These are phyloP conservation scores for Rhabdomys dilectus DNA, from an alignment of 2,113 vertebrate species.

Conservation along the genomic window DNA sequence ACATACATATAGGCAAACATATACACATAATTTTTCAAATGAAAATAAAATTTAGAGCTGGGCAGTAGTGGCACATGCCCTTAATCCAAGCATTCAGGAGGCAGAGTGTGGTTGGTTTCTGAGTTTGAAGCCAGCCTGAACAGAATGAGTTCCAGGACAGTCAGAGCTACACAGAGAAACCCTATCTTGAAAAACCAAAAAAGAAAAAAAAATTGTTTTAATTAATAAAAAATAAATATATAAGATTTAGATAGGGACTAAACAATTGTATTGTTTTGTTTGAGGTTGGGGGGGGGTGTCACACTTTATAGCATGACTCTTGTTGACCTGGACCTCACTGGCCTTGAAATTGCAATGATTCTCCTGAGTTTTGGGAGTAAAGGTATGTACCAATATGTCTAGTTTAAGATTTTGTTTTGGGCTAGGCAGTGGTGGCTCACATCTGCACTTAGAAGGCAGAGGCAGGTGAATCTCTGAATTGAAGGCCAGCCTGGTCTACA, in stretches of 20 bases:
- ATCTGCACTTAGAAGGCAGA: neutral
- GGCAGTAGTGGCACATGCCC: neutral
- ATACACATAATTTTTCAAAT: neutral
- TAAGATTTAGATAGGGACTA: too few relatives aligned
- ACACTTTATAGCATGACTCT: neutral
- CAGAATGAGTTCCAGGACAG: neutral
- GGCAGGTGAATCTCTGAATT: neutral
- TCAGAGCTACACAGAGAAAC: neutral
- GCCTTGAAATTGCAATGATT: neutral
- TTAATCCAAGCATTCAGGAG: neutral
- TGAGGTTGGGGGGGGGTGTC: neutral
- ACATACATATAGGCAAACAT: neutral
- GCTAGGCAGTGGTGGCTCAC: neutral
- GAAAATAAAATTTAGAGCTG: neutral
- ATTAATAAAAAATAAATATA: too few relatives aligned
- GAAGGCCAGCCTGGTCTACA: neutral
- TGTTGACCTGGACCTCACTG: neutral
- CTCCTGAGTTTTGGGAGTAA: neutral
- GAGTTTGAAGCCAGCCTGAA: neutral
- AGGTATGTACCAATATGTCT: neutral
- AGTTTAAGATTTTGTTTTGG: neutral
- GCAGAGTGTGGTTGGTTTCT: neutral
- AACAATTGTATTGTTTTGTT: neutral
- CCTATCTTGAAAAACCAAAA: neutral
- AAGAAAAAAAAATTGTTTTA: too few relatives aligned